phyloP scores from a whole-genome alignment of 1,140 invertebrate species.

The Bicyclus anynana region DNA sequence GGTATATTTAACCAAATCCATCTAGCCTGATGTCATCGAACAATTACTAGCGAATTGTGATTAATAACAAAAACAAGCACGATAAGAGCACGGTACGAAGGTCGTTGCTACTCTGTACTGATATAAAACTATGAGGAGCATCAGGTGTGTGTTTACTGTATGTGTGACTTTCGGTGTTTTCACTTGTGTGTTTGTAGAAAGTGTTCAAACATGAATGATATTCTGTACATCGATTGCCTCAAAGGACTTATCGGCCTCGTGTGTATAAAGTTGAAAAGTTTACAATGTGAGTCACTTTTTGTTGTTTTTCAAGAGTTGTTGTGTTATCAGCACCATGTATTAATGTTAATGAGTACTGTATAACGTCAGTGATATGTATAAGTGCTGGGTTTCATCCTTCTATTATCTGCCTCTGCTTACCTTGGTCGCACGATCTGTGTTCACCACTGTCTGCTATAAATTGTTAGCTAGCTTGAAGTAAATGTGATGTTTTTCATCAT shows the following conservation, averaged over 20 bases:
- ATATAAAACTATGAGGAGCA: conserved; percentile 11
- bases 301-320: too few species aligned
- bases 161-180: not conserved
- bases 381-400: too few species aligned
- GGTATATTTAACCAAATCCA: too few species aligned
- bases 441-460: too few species aligned
- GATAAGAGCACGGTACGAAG: conserved; percentile 10
- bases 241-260: conserved; percentile 12
- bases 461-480: too few species aligned
- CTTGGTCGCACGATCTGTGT: too few species aligned
- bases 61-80: conserved; percentile 5
- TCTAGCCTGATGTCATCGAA: too few species aligned
- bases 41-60: not conserved
- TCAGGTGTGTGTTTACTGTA: conserved; percentile 6
- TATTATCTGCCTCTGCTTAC: too few species aligned
- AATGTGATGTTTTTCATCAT: too few species aligned
- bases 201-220: conserved; percentile 6
- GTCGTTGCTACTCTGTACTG: not conserved
- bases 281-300: not conserved
- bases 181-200: not conserved
- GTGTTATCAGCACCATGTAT: too few species aligned
- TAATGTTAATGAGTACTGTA: too few species aligned
- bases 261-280: conserved; percentile 4
- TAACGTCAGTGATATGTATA: too few species aligned
- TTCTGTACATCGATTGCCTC: conserved; percentile 3